phyloP scores from a whole-genome alignment of 2,888 invertebrate genomes.

The Aspidiotus destructor region DNA sequence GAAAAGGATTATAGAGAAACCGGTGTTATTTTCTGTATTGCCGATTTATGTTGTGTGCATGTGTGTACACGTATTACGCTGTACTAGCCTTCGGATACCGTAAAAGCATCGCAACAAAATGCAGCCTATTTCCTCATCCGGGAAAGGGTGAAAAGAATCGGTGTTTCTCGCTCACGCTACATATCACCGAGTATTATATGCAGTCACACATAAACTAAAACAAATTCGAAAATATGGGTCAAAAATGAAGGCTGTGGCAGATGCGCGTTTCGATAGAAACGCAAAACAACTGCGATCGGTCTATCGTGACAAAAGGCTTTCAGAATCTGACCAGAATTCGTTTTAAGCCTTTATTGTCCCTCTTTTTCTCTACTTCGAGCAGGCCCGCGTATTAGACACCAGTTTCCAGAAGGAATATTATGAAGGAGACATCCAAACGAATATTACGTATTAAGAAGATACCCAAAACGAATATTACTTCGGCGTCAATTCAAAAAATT shows the following conservation, averaged over 20 bases:
- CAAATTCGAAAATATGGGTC: slow-evolving; percentile 4
- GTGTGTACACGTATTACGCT: too few relatives aligned
- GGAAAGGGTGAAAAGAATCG: neutral
- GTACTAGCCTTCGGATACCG: too few relatives aligned
- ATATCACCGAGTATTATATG: too few relatives aligned
- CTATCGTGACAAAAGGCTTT: neutral
- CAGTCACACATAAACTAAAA: neutral
- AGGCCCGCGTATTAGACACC: neutral
- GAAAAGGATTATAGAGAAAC: slow-evolving; percentile 4
- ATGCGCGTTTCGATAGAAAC: neutral
- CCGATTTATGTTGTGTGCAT: neutral
- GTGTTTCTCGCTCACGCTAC: neutral
- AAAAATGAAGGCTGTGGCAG: neutral
- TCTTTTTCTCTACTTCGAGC: neutral
- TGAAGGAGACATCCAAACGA: too few relatives aligned
- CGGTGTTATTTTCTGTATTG: neutral
- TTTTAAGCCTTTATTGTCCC: slow-evolving; percentile 2
- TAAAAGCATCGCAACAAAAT: too few relatives aligned
- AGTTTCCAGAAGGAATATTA: neutral
- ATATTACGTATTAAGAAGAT: too few relatives aligned
- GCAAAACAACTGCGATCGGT: neutral
- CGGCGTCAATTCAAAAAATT: too few relatives aligned
- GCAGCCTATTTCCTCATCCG: neutral
- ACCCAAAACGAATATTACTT: too few relatives aligned
- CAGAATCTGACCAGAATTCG: slow-evolving; percentile 1